Conservation (phyloP, 2,888 invertebrate genomes). For the Aproaerema taeniolella region DNA sequence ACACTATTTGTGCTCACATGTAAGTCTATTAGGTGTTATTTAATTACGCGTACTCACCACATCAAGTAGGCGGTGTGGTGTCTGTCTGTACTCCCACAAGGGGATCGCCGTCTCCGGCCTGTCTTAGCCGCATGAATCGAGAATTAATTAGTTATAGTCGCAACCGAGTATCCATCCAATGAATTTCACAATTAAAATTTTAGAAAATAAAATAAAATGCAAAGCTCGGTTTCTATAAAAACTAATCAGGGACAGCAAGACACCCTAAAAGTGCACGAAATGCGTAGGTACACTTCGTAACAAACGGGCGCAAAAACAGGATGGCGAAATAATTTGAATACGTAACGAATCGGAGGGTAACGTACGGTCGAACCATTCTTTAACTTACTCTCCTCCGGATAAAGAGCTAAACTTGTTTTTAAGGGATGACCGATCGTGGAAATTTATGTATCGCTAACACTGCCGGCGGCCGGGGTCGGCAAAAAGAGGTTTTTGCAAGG, state of each 20-base stretch:
- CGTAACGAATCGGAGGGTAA: constrained; percentile 72
- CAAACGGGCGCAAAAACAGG: constrained; percentile 68
- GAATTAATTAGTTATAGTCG: constrained; percentile 59
- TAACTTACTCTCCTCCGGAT: constrained; percentile 66
- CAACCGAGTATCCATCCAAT: no score
- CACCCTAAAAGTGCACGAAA: constrained; percentile 42
- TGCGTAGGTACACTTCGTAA: constrained; percentile 43
- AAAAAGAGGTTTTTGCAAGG: constrained; percentile 65
- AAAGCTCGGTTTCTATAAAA: no score
- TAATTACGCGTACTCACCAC: constrained; percentile 54
- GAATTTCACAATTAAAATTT: no score
- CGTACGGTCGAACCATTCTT: constrained; percentile 68
- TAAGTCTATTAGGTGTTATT: constrained; percentile 40
- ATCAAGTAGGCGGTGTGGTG: constrained; percentile 35
- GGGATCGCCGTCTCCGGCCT: constrained; percentile 37
- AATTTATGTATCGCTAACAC: constrained; percentile 74
- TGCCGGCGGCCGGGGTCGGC: constrained; percentile 65
- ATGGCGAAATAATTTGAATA: constrained; percentile 73
- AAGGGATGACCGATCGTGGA: constrained; percentile 77
- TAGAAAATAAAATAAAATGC: no score
- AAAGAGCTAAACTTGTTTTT: constrained; percentile 77
- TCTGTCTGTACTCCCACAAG: constrained; percentile 54
- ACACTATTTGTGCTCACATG: no score
- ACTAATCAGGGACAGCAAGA: constrained; percentile 55
- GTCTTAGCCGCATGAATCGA: constrained; percentile 44